Percentiles rank a stretch among this genome's conserved stretches.
Evolutionary conservation across 2,888 invertebrate genomes (phyloP).

Genomic region (Nymphalis urticae): DNA sequence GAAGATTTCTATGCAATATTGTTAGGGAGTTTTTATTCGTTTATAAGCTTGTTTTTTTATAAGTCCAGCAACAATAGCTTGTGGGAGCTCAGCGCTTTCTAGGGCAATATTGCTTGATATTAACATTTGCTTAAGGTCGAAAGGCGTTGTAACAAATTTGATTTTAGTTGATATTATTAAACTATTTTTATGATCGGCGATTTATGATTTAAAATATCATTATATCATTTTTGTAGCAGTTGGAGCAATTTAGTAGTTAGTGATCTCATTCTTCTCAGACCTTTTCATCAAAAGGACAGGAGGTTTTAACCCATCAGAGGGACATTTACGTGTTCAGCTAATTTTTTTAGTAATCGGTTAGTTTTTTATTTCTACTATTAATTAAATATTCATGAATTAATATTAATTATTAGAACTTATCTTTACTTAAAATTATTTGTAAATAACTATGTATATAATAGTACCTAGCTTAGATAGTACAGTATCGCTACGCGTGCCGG

Average conservation of each 20-base stretch:
- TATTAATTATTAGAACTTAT: too few relatives aligned
- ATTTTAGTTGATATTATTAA: background rate
- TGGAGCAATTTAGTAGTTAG: too few relatives aligned
- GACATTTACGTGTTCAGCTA: too few relatives aligned
- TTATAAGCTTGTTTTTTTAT: conserved; percentile 63
- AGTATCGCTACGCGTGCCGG: conserved; percentile 33
- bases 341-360: too few relatives aligned
- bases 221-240: too few relatives aligned
- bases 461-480: conserved; percentile 8
- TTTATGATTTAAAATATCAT: too few relatives aligned
- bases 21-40: conserved; percentile 63
- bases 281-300: too few relatives aligned
- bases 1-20: conserved; percentile 70
- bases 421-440: background rate
- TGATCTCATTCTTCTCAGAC: too few relatives aligned
- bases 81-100: conserved; percentile 52
- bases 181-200: too few relatives aligned
- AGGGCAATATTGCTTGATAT: conserved; percentile 48
- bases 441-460: conserved; percentile 4
- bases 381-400: too few relatives aligned
- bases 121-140: conserved; percentile 50
- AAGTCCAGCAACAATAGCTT: conserved; percentile 57
- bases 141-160: conserved; percentile 40
- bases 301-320: too few relatives aligned
- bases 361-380: too few relatives aligned